A percentile compares a stretch with the other conserved stretches of the same genome.
phyloP scores from a whole-genome alignment of 1,140 invertebrate species.

The Maniola jurtina region DNA sequence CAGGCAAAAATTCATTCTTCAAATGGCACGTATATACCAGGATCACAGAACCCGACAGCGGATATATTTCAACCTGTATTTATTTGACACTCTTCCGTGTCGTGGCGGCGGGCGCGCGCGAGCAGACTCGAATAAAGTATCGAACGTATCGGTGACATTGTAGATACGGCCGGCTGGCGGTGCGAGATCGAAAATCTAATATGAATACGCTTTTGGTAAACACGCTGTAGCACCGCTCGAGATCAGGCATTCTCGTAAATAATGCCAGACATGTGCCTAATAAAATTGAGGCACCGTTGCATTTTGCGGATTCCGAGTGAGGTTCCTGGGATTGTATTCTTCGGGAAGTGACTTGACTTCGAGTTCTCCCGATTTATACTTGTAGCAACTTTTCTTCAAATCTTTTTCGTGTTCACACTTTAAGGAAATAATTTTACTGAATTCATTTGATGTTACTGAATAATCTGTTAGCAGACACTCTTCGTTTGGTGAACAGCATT shows the following conservation, averaged over 20 bases:
- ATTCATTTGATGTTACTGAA: too few species aligned
- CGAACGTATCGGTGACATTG: slow-evolving; percentile 68
- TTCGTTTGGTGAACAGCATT: too few species aligned
- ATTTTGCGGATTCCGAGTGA: slow-evolving; percentile 18
- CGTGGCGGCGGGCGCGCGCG: slow-evolving; percentile 57
- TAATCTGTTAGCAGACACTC: too few species aligned
- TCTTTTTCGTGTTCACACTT: too few species aligned
- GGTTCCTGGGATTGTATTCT: slow-evolving; percentile 13
- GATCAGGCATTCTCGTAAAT: slow-evolving; percentile 59
- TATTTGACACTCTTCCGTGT: slow-evolving; percentile 74
- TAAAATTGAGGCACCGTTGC: slow-evolving; percentile 48
- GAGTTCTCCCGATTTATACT: neutral
- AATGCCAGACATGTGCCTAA: slow-evolving; percentile 59
- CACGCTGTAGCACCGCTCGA: slow-evolving; percentile 51
- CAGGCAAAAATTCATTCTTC: slow-evolving; percentile 73
- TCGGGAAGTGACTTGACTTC: neutral
- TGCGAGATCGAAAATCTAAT: slow-evolving; percentile 73
- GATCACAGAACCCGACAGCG: slow-evolving; percentile 64
- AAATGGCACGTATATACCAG: slow-evolving; percentile 64
- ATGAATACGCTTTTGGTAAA: slow-evolving; percentile 73
- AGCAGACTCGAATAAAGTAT: slow-evolving; percentile 71
- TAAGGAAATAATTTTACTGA: too few species aligned
- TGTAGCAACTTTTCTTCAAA: neutral
- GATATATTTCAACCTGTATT: slow-evolving; percentile 74
- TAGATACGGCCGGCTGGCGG: slow-evolving; percentile 63